Base-by-base conservation (phyloP, 1,140 invertebrate genomes). In the Spodoptera litura region DNA sequence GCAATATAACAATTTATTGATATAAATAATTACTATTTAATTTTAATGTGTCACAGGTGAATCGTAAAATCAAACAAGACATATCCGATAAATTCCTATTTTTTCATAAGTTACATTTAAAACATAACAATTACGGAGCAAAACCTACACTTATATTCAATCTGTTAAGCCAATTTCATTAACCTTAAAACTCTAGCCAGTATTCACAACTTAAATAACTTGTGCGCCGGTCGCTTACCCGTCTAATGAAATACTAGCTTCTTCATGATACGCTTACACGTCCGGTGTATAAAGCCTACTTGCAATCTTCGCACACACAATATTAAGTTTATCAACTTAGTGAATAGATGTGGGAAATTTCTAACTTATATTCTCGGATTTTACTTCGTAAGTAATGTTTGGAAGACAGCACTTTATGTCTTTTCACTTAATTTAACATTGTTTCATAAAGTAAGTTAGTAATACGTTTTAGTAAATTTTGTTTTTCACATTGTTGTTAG, bases 201-300 rank as follows among this genome's bases (percentile, higher is more conserved):
- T 53, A 53, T 70, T 70, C 66, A 70, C 49, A 52, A 70, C 11
- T 70, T 70, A 70, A 27, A 53, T 70, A 70, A 52, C 11, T 27
- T 53, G 44, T 10, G 66, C 20, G 66, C 66, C 51, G 25, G 66
- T 70, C 51, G 66, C 49, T 70, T 53, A 53, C 49, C 49, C 66
- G 49, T 68, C 66, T 53, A 70, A 70, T 70, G 49, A 70, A 70
- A 70, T 53, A 53, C 66, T 70, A 70, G 66, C 49, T 70, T 53
- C 20, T 53, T 70, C 66, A 35, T 70, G 49, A 31, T 53, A n/a
- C 51, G 66, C 66, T 52, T 12, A 53, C 66, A 70, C 66, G 66
- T 70, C 66, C 66, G 25, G 20, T 70, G 51, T n/a, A 52, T 35
- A 70, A 52, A 53, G 49, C 51, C 49, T 53, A 31, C 51, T 70